Percentiles rank a stretch among this genome's conserved stretches.
These are phyloP conservation scores for Caenorhabditis panamensis DNA, from an alignment of 2,888 invertebrate species.

Conservation along the genomic window DNA sequence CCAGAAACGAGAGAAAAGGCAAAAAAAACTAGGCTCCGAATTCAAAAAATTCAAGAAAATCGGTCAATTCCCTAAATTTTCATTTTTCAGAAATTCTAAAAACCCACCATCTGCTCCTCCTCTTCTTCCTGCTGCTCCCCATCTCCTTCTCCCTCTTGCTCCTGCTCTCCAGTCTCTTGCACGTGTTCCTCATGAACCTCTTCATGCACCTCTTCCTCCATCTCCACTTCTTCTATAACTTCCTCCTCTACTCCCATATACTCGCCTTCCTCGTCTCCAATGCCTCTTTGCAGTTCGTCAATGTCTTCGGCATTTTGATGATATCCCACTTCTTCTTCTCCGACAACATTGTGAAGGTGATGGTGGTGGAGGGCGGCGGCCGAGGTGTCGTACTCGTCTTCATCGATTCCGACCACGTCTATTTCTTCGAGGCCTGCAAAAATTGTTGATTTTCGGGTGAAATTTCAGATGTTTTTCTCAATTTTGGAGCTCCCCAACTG, in stretches of 20 bases:
- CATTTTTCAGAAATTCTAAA: neutral
- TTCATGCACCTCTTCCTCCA: neutral
- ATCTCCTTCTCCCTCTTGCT: neutral
- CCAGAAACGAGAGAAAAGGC: no score
- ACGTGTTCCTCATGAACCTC: neutral
- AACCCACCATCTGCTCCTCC: neutral
- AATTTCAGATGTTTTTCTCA: no score
- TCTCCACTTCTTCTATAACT: constrained; percentile 20
- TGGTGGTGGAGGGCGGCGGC: neutral
- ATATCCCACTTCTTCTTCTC: constrained; percentile 38
- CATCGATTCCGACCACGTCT: constrained; percentile 55
- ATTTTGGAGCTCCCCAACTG: no score
- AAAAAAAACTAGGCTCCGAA: no score
- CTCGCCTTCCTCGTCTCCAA: constrained; percentile 18
- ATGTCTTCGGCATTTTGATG: neutral
- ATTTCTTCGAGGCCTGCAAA: constrained; percentile 28
- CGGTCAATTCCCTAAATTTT: neutral
- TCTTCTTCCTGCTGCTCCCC: no score
- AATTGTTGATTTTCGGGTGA: no score
- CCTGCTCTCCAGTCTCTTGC: no score
- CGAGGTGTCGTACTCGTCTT: constrained; percentile 21
- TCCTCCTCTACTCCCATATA: constrained; percentile 19
- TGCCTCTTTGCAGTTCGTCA: constrained; percentile 12
- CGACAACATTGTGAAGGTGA: constrained; percentile 14
- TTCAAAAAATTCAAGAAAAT: constrained; percentile 1